Conservation (phyloP, 2,888 invertebrate species). For the Lysandra coridon region DNA sequence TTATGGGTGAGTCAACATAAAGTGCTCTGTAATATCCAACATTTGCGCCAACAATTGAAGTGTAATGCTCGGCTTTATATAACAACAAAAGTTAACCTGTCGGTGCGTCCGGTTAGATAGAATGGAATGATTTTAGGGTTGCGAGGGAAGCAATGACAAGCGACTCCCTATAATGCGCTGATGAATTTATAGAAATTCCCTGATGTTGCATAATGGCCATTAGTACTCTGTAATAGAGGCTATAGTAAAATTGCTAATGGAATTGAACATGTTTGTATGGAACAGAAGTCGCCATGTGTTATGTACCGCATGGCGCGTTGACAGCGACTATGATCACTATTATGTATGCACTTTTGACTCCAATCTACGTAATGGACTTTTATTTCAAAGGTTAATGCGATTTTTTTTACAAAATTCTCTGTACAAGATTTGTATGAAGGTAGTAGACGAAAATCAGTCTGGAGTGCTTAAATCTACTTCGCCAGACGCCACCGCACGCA, state of each 20-base stretch:
- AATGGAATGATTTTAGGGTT: conserved; percentile 78
- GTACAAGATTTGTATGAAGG: neutral
- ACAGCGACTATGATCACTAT: conserved; percentile 68
- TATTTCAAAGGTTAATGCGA: conserved; percentile 35
- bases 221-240: conserved; percentile 33
- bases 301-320: conserved; percentile 68
- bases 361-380: conserved; percentile 43
- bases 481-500: too few relatives aligned
- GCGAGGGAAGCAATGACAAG: conserved; percentile 78
- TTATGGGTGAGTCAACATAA: conserved; percentile 60
- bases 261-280: conserved; percentile 43
- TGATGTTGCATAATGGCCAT: conserved; percentile 35
- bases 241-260: conserved; percentile 1
- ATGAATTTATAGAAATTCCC: conserved; percentile 36
- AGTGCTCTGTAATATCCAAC: conserved; percentile 74
- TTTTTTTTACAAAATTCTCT: neutral
- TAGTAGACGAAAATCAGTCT: neutral
- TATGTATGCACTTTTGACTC: conserved; percentile 61
- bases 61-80: conserved; percentile 75
- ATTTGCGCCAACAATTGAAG: conserved; percentile 77
- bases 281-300: conserved; percentile 70
- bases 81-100: conserved; percentile 80
- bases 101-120: conserved; percentile 66
- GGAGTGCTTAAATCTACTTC: neutral
- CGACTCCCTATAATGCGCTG: conserved; percentile 68